These are phyloP conservation scores for Chromoteleia sp. DNA, from an alignment of 2,888 invertebrate genomes.

Conservation along the genomic window DNA sequence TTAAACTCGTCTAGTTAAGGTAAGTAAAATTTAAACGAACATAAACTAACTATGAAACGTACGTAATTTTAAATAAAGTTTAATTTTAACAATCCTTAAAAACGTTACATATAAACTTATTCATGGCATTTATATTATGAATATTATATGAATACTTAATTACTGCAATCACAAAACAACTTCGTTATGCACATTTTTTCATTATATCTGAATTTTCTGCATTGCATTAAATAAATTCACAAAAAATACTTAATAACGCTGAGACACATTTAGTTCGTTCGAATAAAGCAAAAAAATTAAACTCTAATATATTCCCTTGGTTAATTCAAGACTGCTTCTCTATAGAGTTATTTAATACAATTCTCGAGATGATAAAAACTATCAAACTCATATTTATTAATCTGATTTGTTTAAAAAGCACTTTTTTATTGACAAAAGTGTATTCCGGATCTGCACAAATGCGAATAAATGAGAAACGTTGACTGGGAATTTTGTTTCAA, in stretches of 20 bases:
- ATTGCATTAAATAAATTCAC: neutral
- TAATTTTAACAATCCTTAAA: conserved; percentile 17
- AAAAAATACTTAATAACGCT: conserved; percentile 2
- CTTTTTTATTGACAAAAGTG: conserved; percentile 15
- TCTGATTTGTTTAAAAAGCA: conserved; percentile 8
- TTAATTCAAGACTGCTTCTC: neutral
- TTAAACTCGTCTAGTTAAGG: conserved; percentile 20
- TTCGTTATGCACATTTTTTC: neutral
- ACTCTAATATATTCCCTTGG: neutral
- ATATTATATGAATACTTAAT: neutral
- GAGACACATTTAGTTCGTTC: neutral
- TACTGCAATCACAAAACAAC: neutral
- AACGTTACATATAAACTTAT: too few species aligned
- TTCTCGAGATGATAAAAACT: neutral
- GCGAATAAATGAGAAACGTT: conserved; percentile 26
- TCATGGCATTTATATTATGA: conserved; percentile 18
- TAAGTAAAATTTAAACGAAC: conserved; percentile 31
- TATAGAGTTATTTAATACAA: neutral
- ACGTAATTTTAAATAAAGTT: conserved; percentile 35
- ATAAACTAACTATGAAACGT: conserved; percentile 34
- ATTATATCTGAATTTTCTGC: neutral
- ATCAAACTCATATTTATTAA: neutral
- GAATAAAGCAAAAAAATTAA: too few species aligned
- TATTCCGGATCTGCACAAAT: conserved; percentile 8
- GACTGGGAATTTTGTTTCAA: conserved; percentile 36